phyloP scores from a whole-genome alignment of 2,113 vertebrate species.

The Bettongia penicillata region DNA sequence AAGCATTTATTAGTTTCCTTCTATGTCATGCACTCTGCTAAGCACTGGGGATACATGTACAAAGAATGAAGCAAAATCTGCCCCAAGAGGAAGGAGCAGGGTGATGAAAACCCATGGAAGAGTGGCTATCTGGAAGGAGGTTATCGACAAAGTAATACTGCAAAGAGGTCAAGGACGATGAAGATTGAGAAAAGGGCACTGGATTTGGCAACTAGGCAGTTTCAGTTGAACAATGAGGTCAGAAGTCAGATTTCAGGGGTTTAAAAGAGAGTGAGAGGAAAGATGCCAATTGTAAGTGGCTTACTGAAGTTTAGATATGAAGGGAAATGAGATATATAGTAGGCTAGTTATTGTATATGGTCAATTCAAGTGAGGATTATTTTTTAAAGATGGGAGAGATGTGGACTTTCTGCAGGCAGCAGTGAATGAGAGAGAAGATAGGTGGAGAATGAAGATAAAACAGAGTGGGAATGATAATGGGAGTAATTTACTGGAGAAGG shows the following conservation, averaged over 20 bases:
- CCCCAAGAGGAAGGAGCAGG: background rate
- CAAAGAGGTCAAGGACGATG: background rate
- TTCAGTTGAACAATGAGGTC: background rate
- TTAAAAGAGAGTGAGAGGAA: background rate
- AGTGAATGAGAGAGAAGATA: background rate
- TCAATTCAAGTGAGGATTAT: background rate
- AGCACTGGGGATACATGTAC: background rate
- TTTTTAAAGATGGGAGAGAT: background rate
- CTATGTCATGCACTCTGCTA: background rate
- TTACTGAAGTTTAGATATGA: background rate
- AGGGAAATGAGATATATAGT: background rate
- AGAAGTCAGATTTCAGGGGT: background rate
- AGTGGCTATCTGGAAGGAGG: background rate
- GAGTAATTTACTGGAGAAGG: background rate
- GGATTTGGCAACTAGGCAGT: background rate
- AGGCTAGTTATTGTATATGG: background rate
- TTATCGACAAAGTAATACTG: background rate
- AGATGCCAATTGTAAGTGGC: background rate
- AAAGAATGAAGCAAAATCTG: background rate
- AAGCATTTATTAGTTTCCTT: background rate
- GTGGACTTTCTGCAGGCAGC: background rate
- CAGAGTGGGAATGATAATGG: background rate
- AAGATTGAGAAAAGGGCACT: background rate
- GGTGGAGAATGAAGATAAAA: background rate
- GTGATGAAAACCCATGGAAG: background rate